These are phyloP conservation scores for Sula dactylatra DNA, from an alignment of 2,113 vertebrate species.

Conservation along the genomic window DNA sequence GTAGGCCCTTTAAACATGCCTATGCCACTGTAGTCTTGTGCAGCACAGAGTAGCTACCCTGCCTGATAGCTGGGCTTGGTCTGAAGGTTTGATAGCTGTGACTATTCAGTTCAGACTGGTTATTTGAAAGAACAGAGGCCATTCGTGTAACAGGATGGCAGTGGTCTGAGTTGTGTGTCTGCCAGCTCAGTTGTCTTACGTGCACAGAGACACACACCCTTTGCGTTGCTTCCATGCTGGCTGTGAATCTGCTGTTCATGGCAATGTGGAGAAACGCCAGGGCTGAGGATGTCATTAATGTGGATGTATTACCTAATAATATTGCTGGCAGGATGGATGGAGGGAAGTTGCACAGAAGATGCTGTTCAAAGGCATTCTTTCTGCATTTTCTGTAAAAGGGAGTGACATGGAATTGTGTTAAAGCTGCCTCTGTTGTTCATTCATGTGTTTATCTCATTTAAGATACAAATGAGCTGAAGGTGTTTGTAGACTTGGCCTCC, in stretches of 20 bases:
- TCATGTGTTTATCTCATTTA: neutral
- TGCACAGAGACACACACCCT: neutral
- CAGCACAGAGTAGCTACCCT: neutral
- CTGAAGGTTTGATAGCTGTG: neutral
- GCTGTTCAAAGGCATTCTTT: neutral
- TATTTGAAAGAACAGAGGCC: neutral
- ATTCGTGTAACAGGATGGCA: neutral
- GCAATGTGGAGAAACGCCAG: neutral
- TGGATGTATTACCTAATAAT: neutral
- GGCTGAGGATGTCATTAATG: neutral
- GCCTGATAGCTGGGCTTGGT: neutral
- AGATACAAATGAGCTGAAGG: slow-evolving; percentile 93
- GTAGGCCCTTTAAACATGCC: neutral
- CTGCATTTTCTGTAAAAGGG: neutral
- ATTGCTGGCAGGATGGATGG: neutral
- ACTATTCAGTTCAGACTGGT: accelerated
- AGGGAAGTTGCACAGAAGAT: neutral
- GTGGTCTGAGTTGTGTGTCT: neutral
- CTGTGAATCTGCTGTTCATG: neutral
- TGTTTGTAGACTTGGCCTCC: slow-evolving; percentile 95
- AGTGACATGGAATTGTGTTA: neutral
- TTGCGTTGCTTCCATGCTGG: neutral
- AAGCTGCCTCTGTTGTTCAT: neutral
- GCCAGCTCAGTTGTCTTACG: neutral
- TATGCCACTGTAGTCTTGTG: accelerated